A percentile compares a stretch with the other conserved stretches of the same genome.
These are phyloP conservation scores for Hypolimnas misippus DNA, from an alignment of 2,888 invertebrate genomes.

Conservation along the genomic window DNA sequence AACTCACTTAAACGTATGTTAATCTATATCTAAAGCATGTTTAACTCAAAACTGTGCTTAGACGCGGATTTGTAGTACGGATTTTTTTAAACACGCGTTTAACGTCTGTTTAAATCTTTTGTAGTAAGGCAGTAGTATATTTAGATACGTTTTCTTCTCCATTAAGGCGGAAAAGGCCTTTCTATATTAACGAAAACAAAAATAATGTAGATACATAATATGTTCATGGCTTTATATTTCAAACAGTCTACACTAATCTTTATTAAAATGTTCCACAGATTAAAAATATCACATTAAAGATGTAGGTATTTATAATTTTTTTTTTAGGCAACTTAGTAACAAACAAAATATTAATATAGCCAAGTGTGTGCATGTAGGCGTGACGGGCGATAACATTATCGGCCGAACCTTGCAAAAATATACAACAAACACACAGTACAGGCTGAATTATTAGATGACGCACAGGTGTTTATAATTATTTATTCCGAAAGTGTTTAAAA, in stretches of 20 bases:
- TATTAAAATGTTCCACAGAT: background rate
- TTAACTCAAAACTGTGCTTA: too few species aligned
- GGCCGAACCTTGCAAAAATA: conserved; percentile 80
- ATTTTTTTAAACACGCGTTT: too few species aligned
- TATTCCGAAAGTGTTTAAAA: background rate
- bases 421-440: conserved; percentile 73
- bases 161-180: too few species aligned
- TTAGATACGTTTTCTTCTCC: too few species aligned
- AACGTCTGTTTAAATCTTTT: too few species aligned
- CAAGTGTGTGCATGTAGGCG: conserved; percentile 71
- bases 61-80: too few species aligned
- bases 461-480: conserved; percentile 46
- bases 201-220: too few species aligned
- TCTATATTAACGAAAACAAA: too few species aligned
- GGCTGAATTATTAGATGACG: conserved; percentile 49
- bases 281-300: too few species aligned
- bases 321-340: conserved; percentile 72
- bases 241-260: background rate
- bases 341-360: conserved; percentile 46
- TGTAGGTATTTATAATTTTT: conserved; percentile 24
- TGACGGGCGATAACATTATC: conserved; percentile 77
- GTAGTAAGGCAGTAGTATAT: too few species aligned
- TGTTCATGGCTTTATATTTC: background rate
- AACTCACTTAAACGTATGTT: too few species aligned
- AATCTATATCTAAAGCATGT: too few species aligned